Evolutionary conservation across 92 coral and sea anemone genomes (phyloP).

Genomic region (Paramuricea clavata): DNA sequence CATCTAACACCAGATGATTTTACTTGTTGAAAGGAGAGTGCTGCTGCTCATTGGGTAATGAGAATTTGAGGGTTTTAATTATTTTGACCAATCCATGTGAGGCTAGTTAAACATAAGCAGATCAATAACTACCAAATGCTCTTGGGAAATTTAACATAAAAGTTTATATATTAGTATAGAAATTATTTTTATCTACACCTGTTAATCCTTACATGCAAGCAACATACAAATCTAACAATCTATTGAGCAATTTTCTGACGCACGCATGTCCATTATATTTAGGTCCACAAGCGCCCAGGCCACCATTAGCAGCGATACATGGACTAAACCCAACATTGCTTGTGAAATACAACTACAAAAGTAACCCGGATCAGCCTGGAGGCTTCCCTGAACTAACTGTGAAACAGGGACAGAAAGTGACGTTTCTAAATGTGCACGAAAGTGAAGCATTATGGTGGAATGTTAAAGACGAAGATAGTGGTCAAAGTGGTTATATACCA

Average conservation of each 20-base stretch:
- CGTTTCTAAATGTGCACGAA: constrained; percentile 76
- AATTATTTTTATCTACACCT: background rate
- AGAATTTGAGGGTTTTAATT: background rate
- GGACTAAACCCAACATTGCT: constrained; percentile 56
- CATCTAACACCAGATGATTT: too few relatives aligned
- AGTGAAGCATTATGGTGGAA: constrained; percentile 93
- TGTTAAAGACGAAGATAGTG: constrained; percentile 67
- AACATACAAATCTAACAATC: too few relatives aligned
- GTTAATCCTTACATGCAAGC: too few relatives aligned
- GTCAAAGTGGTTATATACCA: constrained; percentile 83
- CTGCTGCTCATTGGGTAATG: too few relatives aligned
- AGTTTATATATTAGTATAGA: background rate
- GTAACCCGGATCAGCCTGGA: constrained; percentile 83
- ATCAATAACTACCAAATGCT: too few relatives aligned
- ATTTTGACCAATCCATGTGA: background rate
- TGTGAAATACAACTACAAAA: constrained; percentile 87
- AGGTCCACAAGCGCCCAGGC: constrained; percentile 22
- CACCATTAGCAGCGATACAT: constrained; percentile 14
- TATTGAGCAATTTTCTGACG: background rate
- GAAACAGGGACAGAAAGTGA: constrained; percentile 81
- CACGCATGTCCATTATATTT: background rate
- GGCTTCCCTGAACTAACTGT: constrained; percentile 91
- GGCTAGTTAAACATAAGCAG: too few relatives aligned
- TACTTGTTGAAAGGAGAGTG: too few relatives aligned
- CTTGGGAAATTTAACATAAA: too few relatives aligned